Percentiles rank a stretch among this genome's conserved stretches.
Evolutionary conservation across 1,140 invertebrate species (phyloP).

Genomic region (Gerris buenoi): DNA sequence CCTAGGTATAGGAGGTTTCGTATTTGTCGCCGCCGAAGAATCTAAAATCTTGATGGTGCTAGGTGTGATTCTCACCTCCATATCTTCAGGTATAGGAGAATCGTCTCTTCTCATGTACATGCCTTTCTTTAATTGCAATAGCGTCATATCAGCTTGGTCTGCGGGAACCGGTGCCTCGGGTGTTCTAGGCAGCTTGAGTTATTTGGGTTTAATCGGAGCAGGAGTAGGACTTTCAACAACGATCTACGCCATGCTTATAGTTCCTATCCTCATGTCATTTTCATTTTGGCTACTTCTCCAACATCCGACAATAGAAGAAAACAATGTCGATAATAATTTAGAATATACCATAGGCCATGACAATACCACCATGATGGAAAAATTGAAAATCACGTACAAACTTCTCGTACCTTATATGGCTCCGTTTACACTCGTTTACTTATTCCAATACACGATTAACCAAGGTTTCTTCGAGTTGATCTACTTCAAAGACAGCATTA

Average conservation of each 20-base stretch:
- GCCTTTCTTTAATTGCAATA: conserved; percentile 49
- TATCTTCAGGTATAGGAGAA: conserved; percentile 64
- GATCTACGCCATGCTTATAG: conserved; percentile 52
- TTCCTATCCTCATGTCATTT: conserved; percentile 51
- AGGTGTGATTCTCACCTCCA: conserved; percentile 58
- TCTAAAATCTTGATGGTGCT: conserved; percentile 41
- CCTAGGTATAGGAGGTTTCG: conserved; percentile 43
- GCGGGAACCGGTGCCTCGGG: conserved; percentile 74
- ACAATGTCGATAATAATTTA: background rate
- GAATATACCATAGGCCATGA: background rate
- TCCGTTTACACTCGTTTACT: conserved; percentile 62
- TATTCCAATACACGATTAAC: conserved; percentile 84
- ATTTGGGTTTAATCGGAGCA: conserved; percentile 45
- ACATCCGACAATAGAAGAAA: background rate
- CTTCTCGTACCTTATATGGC: conserved; percentile 59
- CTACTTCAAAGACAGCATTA: conserved; percentile 47
- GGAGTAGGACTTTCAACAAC: conserved; percentile 45
- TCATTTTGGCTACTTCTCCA: conserved; percentile 25
- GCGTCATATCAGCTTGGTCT: conserved; percentile 67
- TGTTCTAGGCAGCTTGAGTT: conserved; percentile 59
- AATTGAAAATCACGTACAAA: conserved; percentile 41
- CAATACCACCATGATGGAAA: conserved; percentile 24
- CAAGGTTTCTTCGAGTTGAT: conserved; percentile 70
- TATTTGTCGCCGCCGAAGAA: conserved; percentile 45
- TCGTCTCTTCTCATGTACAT: conserved; percentile 58